These are phyloP conservation scores for Neolamprologus toae DNA, from an alignment of 2,113 vertebrate species.

Conservation along the genomic window DNA sequence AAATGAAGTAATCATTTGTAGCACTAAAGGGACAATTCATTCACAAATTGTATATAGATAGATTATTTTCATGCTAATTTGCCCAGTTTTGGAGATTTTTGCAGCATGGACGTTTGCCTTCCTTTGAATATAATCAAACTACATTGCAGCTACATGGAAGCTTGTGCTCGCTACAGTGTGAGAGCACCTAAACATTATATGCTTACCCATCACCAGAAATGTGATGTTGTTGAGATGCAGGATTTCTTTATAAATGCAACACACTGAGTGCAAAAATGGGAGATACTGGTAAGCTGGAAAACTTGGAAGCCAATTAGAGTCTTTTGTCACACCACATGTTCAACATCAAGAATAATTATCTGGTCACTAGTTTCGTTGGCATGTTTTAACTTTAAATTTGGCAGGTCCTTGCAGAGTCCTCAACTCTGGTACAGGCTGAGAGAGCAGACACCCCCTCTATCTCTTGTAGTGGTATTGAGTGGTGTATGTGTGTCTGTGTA, in stretches of 20 bases:
- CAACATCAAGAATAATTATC: background rate
- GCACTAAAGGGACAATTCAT: background rate
- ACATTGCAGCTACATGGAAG: background rate
- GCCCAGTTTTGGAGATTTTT: background rate
- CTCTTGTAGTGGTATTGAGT: background rate
- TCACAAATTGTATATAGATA: background rate
- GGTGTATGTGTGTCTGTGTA: background rate
- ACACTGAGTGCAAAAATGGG: background rate
- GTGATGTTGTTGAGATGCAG: background rate
- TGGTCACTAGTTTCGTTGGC: background rate
- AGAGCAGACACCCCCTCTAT: background rate
- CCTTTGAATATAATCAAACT: background rate
- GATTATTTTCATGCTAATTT: background rate
- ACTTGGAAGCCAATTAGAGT: background rate
- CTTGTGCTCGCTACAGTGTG: background rate
- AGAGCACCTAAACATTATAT: background rate
- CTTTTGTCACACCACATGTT: background rate
- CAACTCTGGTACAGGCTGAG: background rate
- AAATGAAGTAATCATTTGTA: background rate
- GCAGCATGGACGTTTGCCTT: background rate
- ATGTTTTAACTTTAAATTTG: background rate
- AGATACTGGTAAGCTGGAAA: background rate
- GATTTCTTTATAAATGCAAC: background rate
- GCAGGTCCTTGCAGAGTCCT: background rate
- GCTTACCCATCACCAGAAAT: background rate